Evolutionary conservation across 2,113 vertebrate genomes (phyloP).

Genomic region (Bubo bubo): DNA sequence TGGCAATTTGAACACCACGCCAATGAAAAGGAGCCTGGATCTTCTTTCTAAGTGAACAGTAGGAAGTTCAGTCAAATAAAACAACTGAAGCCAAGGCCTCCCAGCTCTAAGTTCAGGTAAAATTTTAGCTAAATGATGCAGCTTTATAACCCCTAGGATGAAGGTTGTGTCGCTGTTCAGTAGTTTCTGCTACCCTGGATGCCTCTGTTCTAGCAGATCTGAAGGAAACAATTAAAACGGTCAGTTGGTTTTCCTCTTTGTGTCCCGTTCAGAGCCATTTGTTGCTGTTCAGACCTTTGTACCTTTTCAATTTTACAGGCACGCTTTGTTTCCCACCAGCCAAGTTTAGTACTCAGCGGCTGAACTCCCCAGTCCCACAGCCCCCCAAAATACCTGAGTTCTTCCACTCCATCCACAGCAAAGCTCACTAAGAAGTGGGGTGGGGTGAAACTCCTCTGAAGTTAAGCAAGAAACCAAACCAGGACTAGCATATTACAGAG

Average conservation of each 20-base stretch:
- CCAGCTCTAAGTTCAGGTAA: background rate
- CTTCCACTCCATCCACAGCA: background rate
- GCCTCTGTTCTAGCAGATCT: background rate
- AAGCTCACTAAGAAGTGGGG: background rate
- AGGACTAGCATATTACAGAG: background rate
- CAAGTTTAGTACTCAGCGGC: too few relatives aligned
- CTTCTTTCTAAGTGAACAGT: background rate
- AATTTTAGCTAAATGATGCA: background rate
- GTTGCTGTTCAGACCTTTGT: background rate
- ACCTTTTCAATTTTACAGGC: background rate
- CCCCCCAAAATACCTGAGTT: fast-evolving
- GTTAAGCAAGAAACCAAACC: background rate
- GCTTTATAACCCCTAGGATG: background rate
- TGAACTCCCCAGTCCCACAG: background rate
- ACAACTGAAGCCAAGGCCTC: background rate
- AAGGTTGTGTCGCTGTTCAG: background rate
- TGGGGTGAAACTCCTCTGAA: background rate
- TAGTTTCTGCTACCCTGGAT: background rate
- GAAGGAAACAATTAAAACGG: background rate
- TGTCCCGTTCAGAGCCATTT: background rate
- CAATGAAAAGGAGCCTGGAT: background rate
- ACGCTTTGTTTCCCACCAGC: background rate
- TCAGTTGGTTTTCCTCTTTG: background rate
- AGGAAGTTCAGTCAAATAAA: background rate
- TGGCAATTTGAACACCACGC: background rate